phyloP scores from a whole-genome alignment of 2,888 invertebrate genomes.

The Acrobasis repandana region DNA sequence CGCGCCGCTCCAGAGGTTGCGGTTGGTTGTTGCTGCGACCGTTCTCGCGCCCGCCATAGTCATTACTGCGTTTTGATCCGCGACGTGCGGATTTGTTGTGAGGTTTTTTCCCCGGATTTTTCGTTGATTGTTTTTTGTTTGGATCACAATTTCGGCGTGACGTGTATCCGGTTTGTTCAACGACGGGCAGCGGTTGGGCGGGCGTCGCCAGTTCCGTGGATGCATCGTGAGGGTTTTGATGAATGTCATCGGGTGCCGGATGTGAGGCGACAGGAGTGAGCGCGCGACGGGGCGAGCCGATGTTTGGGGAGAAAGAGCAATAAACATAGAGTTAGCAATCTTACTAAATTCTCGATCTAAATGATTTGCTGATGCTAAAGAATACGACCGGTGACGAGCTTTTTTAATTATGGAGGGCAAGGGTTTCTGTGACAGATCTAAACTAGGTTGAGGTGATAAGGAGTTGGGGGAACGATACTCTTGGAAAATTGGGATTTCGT shows the following conservation, averaged over 20 bases:
- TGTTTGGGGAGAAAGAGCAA: slow-evolving; percentile 82
- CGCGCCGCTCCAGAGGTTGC: slow-evolving; percentile 79
- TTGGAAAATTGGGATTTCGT: slow-evolving; percentile 77
- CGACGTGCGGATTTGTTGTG: slow-evolving; percentile 52
- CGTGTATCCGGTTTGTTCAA: slow-evolving; percentile 8
- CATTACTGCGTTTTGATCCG: slow-evolving; percentile 80
- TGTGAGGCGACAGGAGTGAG: slow-evolving; percentile 70
- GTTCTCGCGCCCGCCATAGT: slow-evolving; percentile 83
- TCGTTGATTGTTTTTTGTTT: slow-evolving; percentile 41
- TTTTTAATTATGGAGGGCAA: slow-evolving; percentile 65
- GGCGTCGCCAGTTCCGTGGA: slow-evolving; percentile 38
- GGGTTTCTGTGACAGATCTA: slow-evolving; percentile 59
- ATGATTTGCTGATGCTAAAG: slow-evolving; percentile 60
- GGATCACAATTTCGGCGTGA: slow-evolving; percentile 26
- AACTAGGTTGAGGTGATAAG: slow-evolving; percentile 53
- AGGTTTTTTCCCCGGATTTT: slow-evolving; percentile 41
- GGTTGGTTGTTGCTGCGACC: slow-evolving; percentile 79
- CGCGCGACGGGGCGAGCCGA: slow-evolving; percentile 74
- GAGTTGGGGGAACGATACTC: slow-evolving; percentile 72
- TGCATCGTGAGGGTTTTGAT: slow-evolving; percentile 51
- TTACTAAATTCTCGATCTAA: slow-evolving; percentile 70
- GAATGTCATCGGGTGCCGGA: slow-evolving; percentile 59
- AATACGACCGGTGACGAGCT: slow-evolving; percentile 62
- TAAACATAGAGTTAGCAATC: slow-evolving; percentile 83
- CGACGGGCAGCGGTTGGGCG: not conserved